A percentile compares a stretch with the other conserved stretches of the same genome.
Evolutionary conservation across 2,113 vertebrate genomes (phyloP).

Genomic region (Neogale vison): DNA sequence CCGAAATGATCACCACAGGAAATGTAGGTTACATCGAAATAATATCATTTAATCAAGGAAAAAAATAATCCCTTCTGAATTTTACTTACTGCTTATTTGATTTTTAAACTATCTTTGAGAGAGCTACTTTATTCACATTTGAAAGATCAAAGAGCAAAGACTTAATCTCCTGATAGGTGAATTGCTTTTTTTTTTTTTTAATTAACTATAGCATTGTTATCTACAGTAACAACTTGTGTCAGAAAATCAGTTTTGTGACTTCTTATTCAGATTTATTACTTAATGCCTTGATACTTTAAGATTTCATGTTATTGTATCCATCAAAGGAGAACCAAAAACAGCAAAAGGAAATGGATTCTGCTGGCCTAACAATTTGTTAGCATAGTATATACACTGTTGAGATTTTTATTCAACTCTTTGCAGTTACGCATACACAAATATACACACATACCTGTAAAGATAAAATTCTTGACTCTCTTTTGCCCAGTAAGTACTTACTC

Average conservation of each 20-base stretch:
- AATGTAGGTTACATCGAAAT: neutral
- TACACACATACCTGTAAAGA: neutral
- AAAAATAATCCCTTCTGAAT: neutral
- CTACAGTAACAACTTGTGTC: neutral
- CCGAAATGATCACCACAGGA: neutral
- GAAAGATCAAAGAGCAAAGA: neutral
- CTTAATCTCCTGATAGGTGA: neutral
- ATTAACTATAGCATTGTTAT: neutral
- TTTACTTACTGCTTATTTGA: neutral
- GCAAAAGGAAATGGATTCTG: neutral
- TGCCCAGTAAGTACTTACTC: neutral
- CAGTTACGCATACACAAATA: neutral
- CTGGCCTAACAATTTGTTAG: neutral
- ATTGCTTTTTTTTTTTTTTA: neutral
- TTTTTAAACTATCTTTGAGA: neutral
- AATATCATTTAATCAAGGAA: neutral
- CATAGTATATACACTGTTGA: neutral
- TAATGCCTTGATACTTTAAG: neutral
- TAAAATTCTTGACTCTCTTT: neutral
- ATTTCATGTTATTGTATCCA: neutral
- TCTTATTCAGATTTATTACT: neutral
- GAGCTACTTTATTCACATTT: neutral
- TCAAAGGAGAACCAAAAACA: constrained; percentile 12
- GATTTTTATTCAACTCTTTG: neutral
- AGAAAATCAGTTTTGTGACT: neutral